These are phyloP conservation scores for Patagioenas fasciata DNA, from an alignment of 2,113 vertebrate genomes.

Conservation along the genomic window DNA sequence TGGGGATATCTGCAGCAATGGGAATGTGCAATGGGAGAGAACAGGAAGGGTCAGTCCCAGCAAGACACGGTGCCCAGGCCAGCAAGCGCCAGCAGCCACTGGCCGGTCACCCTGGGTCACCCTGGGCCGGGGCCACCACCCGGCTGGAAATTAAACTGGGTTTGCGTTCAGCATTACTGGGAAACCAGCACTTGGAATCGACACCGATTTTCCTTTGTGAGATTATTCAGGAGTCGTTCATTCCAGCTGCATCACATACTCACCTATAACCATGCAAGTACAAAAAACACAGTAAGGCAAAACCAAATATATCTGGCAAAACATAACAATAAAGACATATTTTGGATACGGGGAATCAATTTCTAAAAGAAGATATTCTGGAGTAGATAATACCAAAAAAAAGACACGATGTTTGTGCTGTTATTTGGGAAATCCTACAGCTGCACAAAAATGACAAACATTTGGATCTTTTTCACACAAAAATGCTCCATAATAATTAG, in stretches of 20 bases:
- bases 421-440: background rate
- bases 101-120: too few species aligned
- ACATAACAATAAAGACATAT: background rate
- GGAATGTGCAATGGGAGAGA: constrained; percentile 50
- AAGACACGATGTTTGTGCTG: background rate
- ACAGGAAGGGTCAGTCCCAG: constrained; percentile 30
- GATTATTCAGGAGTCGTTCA: background rate
- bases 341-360: background rate
- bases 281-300: background rate
- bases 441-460: background rate
- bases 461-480: background rate
- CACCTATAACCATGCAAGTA: background rate
- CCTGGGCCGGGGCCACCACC: too few species aligned
- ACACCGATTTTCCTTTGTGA: background rate
- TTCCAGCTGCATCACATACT: background rate
- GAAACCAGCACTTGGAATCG: background rate
- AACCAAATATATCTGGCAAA: background rate
- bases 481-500: background rate
- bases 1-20: constrained; percentile 40
- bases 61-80: too few species aligned
- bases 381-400: background rate
- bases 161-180: background rate
- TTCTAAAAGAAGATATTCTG: background rate
- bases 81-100: too few species aligned
- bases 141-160: background rate